Evolutionary conservation across 2,113 vertebrate species (phyloP), one percentile per base, ranked within the genome.

Genomic region (Pogona vitticeps): DNA sequence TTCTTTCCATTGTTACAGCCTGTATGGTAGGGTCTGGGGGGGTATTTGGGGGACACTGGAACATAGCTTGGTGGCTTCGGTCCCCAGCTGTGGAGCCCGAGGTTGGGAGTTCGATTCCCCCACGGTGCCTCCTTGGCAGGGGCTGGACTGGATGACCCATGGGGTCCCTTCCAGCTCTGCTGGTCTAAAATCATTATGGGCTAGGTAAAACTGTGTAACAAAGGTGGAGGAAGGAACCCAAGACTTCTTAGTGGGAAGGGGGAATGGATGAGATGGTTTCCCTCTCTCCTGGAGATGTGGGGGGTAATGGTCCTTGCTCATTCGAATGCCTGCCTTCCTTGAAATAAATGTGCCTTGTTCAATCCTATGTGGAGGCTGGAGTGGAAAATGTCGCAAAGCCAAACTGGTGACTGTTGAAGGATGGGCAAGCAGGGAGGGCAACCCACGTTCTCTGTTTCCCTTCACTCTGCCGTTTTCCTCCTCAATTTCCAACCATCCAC

Each of bases 1-100:
- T 88, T 89, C 80, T 84, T 94, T 89, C 83, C 90, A 83, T 76
- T 72, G 76, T 79, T 90, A 91, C 91, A 83, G 89, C 23, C 0
- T 1, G 9, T 73, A 79, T 56, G 28, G 12, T 1, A 83, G 76
- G 87, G 76, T 46, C 72, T 52, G 14, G 0, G 9, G 88, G 90
- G n/a, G 78, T 1, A n/a, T n/a, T 20, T 84, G 89, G n/a, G 33
- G 83, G 3, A 15, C 56, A 18, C 9, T 59, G 23, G 71, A 56
- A 78, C 63, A 86, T 65, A 52, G 46, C 46, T 52, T 10, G 46
- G 46, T 10, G 46, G 46, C 10, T 52, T 5, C 5, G 46, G 10
- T 10, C 46, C 46, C 46, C 10, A 10, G 46, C 46, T 52, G 46
- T 10, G 46, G 46, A 52, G 46, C 5, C 5, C 5, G 46, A 52